Conservation (phyloP, 2,113 vertebrate species). For the Murina feae region DNA sequence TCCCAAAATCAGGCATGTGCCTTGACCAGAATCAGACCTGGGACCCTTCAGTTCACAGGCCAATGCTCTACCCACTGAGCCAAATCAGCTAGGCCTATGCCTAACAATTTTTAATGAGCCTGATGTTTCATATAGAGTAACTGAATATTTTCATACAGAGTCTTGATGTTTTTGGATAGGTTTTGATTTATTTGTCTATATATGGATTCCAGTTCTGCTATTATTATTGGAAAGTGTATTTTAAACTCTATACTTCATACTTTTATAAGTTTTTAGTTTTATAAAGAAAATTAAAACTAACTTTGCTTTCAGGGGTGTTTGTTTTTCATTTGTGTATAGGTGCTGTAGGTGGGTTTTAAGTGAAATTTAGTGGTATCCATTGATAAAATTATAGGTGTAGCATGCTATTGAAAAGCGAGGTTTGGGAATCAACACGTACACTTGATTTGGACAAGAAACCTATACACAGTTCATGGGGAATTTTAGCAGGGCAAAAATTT, state of each 20-base stretch:
- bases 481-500: background rate
- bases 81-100: background rate
- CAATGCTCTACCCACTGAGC: too few species aligned
- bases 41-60: too few species aligned
- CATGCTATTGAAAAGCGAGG: background rate
- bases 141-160: background rate
- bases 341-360: background rate
- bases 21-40: too few species aligned
- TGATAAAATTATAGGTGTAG: background rate
- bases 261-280: background rate
- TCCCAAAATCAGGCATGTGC: too few species aligned
- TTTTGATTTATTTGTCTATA: background rate
- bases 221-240: background rate
- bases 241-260: background rate
- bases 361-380: background rate
- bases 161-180: background rate
- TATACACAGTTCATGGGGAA: background rate
- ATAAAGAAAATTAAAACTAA: background rate
- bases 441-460: background rate
- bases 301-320: background rate
- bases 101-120: conserved; percentile 16
- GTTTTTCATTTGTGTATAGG: background rate
- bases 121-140: background rate
- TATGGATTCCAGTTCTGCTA: background rate
- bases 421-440: background rate